Conservation (phyloP, 2,113 vertebrate genomes). For the Mus musculus region DNA sequence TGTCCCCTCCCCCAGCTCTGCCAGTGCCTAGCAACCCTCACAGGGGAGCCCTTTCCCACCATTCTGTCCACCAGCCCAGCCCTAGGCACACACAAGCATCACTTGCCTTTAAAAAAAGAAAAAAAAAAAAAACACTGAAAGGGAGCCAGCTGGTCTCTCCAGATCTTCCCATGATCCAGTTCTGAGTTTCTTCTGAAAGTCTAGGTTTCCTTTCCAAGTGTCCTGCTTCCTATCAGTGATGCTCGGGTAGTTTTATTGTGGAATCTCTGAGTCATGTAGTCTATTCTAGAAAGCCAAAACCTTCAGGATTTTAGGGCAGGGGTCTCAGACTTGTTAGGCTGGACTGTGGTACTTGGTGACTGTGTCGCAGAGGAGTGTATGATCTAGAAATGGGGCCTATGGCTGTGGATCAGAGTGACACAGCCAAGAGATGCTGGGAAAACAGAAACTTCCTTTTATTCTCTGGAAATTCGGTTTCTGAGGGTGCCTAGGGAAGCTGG, state of each 20-base stretch:
- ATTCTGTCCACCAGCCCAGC: not conserved
- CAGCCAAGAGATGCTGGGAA: not conserved
- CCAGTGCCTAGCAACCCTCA: slow-evolving; percentile 76
- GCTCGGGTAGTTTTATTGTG: slow-evolving; percentile 2
- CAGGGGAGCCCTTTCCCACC: slow-evolving; percentile 73
- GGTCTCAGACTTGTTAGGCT: not conserved
- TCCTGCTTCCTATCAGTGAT: not conserved
- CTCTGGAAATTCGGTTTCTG: not conserved
- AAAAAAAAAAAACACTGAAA: not conserved
- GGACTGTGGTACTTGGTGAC: not conserved
- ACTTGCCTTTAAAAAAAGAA: not conserved
- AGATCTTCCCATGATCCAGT: slow-evolving; percentile 4
- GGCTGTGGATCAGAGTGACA: not conserved
- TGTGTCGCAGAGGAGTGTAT: not conserved
- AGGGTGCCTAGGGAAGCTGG: not conserved
- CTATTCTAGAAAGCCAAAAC: not conserved
- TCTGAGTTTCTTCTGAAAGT: slow-evolving; percentile 52
- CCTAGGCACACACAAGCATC: not conserved
- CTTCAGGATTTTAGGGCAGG: not conserved
- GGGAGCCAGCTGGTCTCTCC: slow-evolving; percentile 47
- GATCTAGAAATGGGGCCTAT: not conserved
- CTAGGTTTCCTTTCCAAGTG: not conserved
- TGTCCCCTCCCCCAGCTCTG: slow-evolving; percentile 46
- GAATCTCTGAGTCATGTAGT: not conserved
- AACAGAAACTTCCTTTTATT: not conserved